Percentiles rank a stretch among this genome's conserved stretches.
phyloP scores from a whole-genome alignment of 2,797 vertebrate genomes.

The Brotogeris chrysoptera region DNA sequence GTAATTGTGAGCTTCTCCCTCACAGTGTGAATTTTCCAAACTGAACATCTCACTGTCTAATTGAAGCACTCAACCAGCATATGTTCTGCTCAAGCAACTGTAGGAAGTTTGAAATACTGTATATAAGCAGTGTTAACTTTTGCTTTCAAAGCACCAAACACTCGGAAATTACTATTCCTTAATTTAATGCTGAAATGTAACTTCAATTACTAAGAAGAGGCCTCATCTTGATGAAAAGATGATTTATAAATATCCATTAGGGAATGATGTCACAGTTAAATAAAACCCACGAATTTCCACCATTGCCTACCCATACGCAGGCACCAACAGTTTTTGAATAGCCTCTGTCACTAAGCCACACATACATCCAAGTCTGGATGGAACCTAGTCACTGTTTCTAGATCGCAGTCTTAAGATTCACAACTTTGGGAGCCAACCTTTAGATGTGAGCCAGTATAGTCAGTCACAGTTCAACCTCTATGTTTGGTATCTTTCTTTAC shows the following conservation, averaged over 20 bases:
- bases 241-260: neutral
- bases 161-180: slow-evolving; percentile 11
- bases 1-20: slow-evolving; percentile 11
- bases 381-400: neutral
- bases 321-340: neutral
- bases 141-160: slow-evolving; percentile 9
- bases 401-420: neutral
- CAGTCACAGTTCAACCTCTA: neutral
- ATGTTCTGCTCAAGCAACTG: neutral
- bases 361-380: neutral
- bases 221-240: neutral
- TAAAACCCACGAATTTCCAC: neutral
- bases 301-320: neutral
- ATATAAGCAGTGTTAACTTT: neutral
- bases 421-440: neutral
- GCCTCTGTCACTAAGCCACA: neutral
- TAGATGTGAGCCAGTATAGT: neutral
- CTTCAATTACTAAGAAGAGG: neutral
- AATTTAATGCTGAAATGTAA: slow-evolving; percentile 2
- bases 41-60: neutral
- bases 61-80: slow-evolving; percentile 20
- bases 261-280: neutral
- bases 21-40: slow-evolving; percentile 17
- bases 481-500: neutral
- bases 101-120: neutral